Conservation (phyloP, 2,797 vertebrate genomes). For the Sylvia borin region DNA sequence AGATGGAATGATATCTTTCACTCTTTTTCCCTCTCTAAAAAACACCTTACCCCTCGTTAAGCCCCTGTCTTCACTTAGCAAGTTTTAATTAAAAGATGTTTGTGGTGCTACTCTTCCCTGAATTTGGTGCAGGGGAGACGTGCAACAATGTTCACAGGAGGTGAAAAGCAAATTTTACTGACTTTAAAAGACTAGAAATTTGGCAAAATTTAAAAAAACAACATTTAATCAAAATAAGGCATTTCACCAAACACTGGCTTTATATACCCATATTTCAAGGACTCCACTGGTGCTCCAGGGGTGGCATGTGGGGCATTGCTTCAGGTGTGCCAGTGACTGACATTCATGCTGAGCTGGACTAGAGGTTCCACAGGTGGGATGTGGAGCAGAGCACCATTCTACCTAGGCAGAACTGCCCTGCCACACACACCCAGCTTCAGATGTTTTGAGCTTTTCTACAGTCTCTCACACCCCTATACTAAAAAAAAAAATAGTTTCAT, state of each 20-base stretch:
- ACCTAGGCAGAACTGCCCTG: neutral
- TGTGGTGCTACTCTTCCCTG: neutral
- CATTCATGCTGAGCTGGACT: neutral
- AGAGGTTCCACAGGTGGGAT: neutral
- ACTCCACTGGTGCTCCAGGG: accelerated
- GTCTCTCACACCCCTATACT: neutral
- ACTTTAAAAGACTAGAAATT: neutral
- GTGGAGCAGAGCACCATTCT: neutral
- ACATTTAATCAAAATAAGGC: neutral
- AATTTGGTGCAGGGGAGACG: accelerated
- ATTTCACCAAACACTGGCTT: neutral
- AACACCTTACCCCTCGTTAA: neutral
- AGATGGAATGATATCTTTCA: neutral
- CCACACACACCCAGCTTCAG: accelerated
- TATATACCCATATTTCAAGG: neutral
- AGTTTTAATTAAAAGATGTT: neutral
- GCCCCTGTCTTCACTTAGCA: accelerated
- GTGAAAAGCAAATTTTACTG: neutral
- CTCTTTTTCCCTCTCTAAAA: neutral
- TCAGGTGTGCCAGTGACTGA: neutral
- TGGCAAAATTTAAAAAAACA: neutral
- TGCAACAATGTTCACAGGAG: neutral
- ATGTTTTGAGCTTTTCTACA: neutral
- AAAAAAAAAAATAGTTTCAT: neutral
- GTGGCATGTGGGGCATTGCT: accelerated